These are phyloP conservation scores for Limnephilus auricula DNA, from an alignment of 2,888 invertebrate genomes.

Conservation along the genomic window DNA sequence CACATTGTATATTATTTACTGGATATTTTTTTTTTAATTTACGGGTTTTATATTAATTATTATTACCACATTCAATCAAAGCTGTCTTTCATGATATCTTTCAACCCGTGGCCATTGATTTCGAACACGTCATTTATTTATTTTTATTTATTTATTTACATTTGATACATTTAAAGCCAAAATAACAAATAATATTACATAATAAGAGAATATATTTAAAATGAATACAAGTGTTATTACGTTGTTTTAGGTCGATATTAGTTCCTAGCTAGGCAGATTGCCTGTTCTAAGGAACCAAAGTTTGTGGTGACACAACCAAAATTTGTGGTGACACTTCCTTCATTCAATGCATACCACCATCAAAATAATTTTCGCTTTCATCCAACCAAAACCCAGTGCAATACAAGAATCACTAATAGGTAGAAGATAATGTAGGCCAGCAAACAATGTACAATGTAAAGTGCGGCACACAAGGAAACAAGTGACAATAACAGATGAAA, in stretches of 20 bases:
- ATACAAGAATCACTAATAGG: not conserved
- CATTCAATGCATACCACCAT: not conserved
- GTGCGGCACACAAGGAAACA: not conserved
- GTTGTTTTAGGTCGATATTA: too few relatives aligned
- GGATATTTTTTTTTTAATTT: too few relatives aligned
- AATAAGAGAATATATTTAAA: too few relatives aligned
- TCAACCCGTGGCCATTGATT: not conserved
- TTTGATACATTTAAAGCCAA: too few relatives aligned
- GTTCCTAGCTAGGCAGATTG: too few relatives aligned
- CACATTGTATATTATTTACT: too few relatives aligned
- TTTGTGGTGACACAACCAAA: too few relatives aligned
- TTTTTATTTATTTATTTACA: too few relatives aligned
- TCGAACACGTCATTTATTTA: too few relatives aligned
- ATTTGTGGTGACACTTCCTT: not conserved
- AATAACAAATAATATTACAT: too few relatives aligned
- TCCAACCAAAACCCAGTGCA: not conserved
- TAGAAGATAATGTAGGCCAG: not conserved
- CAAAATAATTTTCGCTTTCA: not conserved
- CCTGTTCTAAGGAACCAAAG: too few relatives aligned
- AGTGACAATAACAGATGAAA: constrained; percentile 14
- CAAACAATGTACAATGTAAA: not conserved
- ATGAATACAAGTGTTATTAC: too few relatives aligned
- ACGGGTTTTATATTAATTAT: not conserved
- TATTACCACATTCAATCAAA: not conserved
- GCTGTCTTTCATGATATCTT: not conserved